These are phyloP conservation scores for Hesperia comma DNA, from an alignment of 2,888 invertebrate genomes.

Conservation along the genomic window DNA sequence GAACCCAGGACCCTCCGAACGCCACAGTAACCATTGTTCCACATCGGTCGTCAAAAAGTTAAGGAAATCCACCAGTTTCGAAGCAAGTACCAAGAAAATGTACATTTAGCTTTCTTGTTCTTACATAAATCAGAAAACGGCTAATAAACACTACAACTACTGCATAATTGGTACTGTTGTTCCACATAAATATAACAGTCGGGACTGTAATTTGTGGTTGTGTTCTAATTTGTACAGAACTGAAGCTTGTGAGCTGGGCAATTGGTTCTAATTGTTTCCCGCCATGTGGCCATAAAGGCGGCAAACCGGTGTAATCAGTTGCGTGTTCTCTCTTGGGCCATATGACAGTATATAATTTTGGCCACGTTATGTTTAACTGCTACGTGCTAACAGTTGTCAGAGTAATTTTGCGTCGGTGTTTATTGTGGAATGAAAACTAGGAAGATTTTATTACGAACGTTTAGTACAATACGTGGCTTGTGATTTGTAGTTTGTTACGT, in stretches of 20 bases:
- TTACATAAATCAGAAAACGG: background rate
- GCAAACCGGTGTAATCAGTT: slow-evolving; percentile 10
- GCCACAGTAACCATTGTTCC: too few relatives aligned
- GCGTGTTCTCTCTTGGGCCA: slow-evolving; percentile 2
- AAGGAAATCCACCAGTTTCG: too few relatives aligned
- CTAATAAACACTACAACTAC: background rate
- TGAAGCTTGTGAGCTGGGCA: slow-evolving; percentile 1
- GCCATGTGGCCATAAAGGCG: slow-evolving; percentile 12
- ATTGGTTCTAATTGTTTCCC: slow-evolving; percentile 16
- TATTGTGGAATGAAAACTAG: too few relatives aligned
- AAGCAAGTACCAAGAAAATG: too few relatives aligned
- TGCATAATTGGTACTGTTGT: background rate
- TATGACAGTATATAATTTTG: slow-evolving; percentile 11
- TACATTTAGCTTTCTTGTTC: too few relatives aligned
- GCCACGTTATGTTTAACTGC: background rate
- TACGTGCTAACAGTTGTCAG: background rate
- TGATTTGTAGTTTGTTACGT: too few relatives aligned
- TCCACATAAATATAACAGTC: background rate
- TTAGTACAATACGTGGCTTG: too few relatives aligned
- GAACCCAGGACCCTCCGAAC: too few relatives aligned
- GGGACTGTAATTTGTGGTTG: background rate
- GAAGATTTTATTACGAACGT: too few relatives aligned
- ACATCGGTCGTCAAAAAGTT: too few relatives aligned
- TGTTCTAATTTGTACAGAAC: background rate
- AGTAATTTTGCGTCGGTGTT: background rate